Base-by-base conservation (phyloP, 2,113 vertebrate genomes). In the Leptobrachium leishanense region DNA sequence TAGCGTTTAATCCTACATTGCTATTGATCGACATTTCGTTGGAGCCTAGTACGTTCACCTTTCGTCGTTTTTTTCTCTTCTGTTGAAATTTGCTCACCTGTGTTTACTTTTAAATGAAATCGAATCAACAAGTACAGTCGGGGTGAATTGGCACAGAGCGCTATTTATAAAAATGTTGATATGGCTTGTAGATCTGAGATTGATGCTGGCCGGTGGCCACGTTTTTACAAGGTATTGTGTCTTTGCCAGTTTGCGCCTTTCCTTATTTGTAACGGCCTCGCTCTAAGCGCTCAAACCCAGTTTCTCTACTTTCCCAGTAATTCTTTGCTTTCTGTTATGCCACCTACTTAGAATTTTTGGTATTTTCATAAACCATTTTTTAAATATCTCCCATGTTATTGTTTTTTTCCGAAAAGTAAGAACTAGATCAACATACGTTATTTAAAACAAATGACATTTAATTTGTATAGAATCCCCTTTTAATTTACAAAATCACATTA, bases 11-110 rank as follows among this genome's bases (percentile, higher is more conserved):
- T 62, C 69, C 72, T 53, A 0, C 55, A 12, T 0, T 62, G 20
- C 55, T 50, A 41, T 11, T 39, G 5, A 54, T 66, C 46, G n/a
- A 15, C 50, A 54, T 65, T 65, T 53, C 41, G 40, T 76, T 66
- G 43, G 50, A 65, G 55, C 53, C 11, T 9, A 40, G 55, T 69
- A 79, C 50, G 39, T 10, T 76, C 75, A 42, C 62, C 72, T 75
- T 76, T 63, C 3, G 43, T 69, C 39, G 15, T 70, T 69, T 15
- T n/a, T 41, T 9, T 43, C 1, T 83, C 44, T 2, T 50, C 74
- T 68, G 39, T 74, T 75, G 67, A 42, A 10, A 0, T 82, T 69
- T 46, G 39, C 73, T 78, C 79, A 84, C 73, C 82, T 84, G 74
- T 69, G 9, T 70, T 41, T 63, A 72, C 76, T 59, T 75, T 79